Evolutionary conservation across 2,797 vertebrate genomes (phyloP).

Genomic region (Scarus forsteni): DNA sequence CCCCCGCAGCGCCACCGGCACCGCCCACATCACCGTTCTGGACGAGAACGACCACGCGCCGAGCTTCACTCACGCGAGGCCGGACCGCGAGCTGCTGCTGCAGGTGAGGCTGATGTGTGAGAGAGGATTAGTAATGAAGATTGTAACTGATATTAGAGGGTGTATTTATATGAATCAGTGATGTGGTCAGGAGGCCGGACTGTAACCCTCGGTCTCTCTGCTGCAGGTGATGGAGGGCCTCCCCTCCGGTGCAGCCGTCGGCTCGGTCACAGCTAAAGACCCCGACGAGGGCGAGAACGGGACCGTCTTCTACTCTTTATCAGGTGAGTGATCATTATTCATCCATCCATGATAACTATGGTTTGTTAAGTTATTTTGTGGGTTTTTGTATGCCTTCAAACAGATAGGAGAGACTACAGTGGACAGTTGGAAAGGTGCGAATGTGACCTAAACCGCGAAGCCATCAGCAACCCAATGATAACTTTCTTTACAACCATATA

Average conservation of each 20-base stretch:
- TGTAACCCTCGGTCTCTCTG: conserved; percentile 11
- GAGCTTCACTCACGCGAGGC: conserved; percentile 85
- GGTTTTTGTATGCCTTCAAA: no score
- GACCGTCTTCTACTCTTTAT: conserved; percentile 90
- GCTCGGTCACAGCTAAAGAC: conserved; percentile 92
- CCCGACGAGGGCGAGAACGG: conserved; percentile 96
- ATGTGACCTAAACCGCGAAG: no score
- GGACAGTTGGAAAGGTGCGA: no score
- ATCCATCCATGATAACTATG: not conserved
- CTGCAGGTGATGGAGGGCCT: conserved; percentile 91
- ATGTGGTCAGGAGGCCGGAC: not conserved
- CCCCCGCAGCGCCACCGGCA: conserved; percentile 92
- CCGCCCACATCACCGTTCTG: conserved; percentile 90
- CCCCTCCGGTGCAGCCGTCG: conserved; percentile 88
- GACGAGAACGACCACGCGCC: conserved; percentile 97
- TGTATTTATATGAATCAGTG: no score
- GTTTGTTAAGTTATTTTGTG: no score
- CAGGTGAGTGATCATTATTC: conserved; percentile 77
- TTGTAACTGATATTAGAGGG: no score
- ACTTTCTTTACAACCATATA: no score
- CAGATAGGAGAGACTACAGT: no score
- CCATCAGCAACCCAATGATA: no score
- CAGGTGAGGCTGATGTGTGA: conserved; percentile 83
- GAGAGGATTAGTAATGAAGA: no score
- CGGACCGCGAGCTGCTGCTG: conserved; percentile 88